Evolutionary conservation across 2,888 invertebrate genomes (phyloP).

Genomic region (Andrena minutula): DNA sequence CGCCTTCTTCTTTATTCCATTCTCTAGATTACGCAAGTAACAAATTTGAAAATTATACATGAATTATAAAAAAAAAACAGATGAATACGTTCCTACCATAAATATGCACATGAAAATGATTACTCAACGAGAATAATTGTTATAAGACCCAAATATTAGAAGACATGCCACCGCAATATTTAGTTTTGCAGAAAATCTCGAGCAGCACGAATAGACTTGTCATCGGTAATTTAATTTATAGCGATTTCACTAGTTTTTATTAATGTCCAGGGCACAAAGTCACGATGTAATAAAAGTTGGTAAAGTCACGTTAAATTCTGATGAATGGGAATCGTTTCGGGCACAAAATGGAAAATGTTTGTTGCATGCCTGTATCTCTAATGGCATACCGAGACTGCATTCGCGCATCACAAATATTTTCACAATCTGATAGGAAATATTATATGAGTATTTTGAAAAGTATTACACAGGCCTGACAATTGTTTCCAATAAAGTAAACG

Average conservation of each 20-base stretch:
- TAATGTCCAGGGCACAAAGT: slow-evolving; percentile 15
- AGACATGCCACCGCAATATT: neutral
- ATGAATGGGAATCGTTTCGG: slow-evolving; percentile 40
- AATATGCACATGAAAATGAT: too few relatives aligned
- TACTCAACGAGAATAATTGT: too few relatives aligned
- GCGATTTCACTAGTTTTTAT: slow-evolving; percentile 28
- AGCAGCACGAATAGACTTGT: slow-evolving; percentile 11
- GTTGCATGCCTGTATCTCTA: slow-evolving; percentile 5
- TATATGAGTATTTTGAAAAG: neutral
- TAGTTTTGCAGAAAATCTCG: too few relatives aligned
- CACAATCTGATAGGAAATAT: neutral
- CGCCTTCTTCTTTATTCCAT: too few relatives aligned
- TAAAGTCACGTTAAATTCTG: slow-evolving; percentile 31
- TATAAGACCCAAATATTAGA: too few relatives aligned
- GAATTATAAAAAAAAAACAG: too few relatives aligned
- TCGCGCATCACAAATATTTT: neutral
- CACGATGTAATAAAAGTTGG: slow-evolving; percentile 23
- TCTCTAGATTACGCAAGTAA: too few relatives aligned
- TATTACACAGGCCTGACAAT: neutral
- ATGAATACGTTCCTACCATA: too few relatives aligned
- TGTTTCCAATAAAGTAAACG: neutral
- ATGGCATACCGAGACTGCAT: neutral
- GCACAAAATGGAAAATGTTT: slow-evolving; percentile 38
- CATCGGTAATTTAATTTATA: slow-evolving; percentile 33
- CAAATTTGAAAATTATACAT: too few relatives aligned